A percentile compares a stretch with the other conserved stretches of the same genome.
phyloP scores from a whole-genome alignment of 2,888 invertebrate genomes.

The Pterobdella sp. region DNA sequence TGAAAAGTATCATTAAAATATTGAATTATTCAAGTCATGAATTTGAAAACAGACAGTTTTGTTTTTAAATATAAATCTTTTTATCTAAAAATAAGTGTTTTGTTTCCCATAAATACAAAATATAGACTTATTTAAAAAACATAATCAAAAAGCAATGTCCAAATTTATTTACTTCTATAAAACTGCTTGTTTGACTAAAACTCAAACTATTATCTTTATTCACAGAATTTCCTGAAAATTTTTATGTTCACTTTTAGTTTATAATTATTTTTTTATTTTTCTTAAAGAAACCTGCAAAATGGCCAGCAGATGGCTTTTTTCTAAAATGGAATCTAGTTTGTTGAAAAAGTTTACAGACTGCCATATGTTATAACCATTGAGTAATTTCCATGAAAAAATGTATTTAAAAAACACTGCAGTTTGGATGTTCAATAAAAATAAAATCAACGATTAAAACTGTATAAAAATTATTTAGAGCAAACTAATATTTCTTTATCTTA shows the following conservation, averaged over 20 bases:
- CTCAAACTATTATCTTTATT: background rate
- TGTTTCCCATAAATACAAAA: no score
- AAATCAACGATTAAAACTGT: no score
- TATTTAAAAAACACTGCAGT: no score
- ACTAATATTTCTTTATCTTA: no score
- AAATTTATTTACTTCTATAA: background rate
- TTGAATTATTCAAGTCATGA: no score
- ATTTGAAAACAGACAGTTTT: no score
- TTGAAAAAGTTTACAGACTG: background rate
- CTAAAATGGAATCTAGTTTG: slow-evolving; percentile 6
- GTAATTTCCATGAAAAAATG: no score
- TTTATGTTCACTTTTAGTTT: background rate
- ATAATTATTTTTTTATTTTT: background rate
- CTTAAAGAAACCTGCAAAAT: background rate
- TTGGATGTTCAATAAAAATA: no score
- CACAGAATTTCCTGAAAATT: background rate
- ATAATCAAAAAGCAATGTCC: background rate
- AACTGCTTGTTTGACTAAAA: background rate
- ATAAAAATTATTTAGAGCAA: no score
- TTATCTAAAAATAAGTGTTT: no score
- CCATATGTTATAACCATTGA: no score
- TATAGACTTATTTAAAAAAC: background rate
- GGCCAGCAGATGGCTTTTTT: background rate
- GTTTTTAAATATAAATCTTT: no score
- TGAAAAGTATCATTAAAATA: background rate